Evolutionary conservation across 2,113 vertebrate genomes (phyloP).

Genomic region (Coryphaenoides rupestris): DNA sequence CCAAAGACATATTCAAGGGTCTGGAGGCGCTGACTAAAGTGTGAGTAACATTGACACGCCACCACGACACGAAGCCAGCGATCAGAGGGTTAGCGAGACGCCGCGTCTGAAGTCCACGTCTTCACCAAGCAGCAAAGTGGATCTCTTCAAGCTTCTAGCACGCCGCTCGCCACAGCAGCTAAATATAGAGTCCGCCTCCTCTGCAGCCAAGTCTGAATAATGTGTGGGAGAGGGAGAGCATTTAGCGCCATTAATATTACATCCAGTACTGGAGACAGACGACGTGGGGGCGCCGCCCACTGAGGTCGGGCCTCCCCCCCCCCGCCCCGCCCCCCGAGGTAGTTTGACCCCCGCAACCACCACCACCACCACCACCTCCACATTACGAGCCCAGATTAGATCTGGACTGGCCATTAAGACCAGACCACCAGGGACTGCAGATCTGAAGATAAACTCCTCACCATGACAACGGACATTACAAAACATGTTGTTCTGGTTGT

Average conservation of each 20-base stretch:
- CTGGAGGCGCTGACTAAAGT: constrained; percentile 96
- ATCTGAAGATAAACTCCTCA: no score
- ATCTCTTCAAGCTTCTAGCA: constrained; percentile 2
- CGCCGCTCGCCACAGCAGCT: constrained; percentile 24
- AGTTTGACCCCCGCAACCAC: no score
- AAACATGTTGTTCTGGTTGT: no score
- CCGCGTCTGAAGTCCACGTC: no score
- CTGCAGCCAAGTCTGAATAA: constrained; percentile 47
- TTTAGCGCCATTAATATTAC: constrained; percentile 59
- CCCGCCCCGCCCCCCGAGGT: no score
- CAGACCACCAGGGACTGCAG: no score
- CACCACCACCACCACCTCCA: no score
- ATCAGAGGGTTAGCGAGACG: no score
- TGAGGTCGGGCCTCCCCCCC: constrained; percentile 16
- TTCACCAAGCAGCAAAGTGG: background rate
- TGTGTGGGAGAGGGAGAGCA: constrained; percentile 52
- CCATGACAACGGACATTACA: no score
- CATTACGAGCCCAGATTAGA: no score
- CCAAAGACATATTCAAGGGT: constrained; percentile 97
- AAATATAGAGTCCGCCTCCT: constrained; percentile 42
- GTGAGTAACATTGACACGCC: constrained; percentile 83
- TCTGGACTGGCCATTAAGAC: no score
- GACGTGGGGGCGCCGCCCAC: constrained; percentile 27
- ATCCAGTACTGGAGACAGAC: constrained; percentile 26
- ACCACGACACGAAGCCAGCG: background rate